A percentile compares a stretch with the other conserved stretches of the same genome.
Evolutionary conservation across 2,888 invertebrate species (phyloP).

Genomic region (Nemapogon koenigi): DNA sequence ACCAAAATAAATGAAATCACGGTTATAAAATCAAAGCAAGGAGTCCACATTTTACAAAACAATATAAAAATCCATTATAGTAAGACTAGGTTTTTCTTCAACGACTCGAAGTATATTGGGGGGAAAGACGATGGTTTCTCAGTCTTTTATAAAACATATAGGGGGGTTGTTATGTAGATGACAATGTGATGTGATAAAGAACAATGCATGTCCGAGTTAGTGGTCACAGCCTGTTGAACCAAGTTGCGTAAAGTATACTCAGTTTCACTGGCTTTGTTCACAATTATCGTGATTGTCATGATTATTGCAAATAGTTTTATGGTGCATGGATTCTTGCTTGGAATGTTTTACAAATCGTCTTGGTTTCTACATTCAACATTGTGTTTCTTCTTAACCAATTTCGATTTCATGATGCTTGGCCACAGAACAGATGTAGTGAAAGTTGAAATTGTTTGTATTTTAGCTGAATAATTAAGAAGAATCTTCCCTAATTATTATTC

Average conservation of each 20-base stretch:
- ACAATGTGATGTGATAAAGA: slow-evolving; percentile 46
- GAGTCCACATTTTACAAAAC: too few species aligned
- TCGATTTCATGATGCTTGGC: too few species aligned
- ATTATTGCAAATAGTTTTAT: slow-evolving; percentile 40
- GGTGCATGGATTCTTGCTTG: slow-evolving; percentile 30
- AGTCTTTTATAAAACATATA: slow-evolving; percentile 19
- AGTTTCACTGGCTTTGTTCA: slow-evolving; percentile 48
- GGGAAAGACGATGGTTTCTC: slow-evolving; percentile 2
- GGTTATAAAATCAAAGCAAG: too few species aligned
- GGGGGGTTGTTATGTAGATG: slow-evolving; percentile 35
- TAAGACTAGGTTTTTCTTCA: neutral
- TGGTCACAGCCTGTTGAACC: slow-evolving; percentile 47
- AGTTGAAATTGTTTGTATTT: too few species aligned
- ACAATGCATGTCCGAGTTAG: slow-evolving; percentile 48
- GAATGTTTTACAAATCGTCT: too few species aligned
- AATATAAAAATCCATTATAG: too few species aligned
- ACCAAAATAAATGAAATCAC: too few species aligned
- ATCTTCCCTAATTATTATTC: too few species aligned
- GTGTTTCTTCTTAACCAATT: too few species aligned
- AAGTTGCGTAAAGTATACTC: slow-evolving; percentile 47
- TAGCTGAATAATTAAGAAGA: too few species aligned
- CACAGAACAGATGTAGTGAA: too few species aligned
- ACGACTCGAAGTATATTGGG: slow-evolving; percentile 1
- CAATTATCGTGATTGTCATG: slow-evolving; percentile 42
- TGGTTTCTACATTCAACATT: too few species aligned